phyloP scores from a whole-genome alignment of 2,797 vertebrate species.

The Bradypus variegatus region DNA sequence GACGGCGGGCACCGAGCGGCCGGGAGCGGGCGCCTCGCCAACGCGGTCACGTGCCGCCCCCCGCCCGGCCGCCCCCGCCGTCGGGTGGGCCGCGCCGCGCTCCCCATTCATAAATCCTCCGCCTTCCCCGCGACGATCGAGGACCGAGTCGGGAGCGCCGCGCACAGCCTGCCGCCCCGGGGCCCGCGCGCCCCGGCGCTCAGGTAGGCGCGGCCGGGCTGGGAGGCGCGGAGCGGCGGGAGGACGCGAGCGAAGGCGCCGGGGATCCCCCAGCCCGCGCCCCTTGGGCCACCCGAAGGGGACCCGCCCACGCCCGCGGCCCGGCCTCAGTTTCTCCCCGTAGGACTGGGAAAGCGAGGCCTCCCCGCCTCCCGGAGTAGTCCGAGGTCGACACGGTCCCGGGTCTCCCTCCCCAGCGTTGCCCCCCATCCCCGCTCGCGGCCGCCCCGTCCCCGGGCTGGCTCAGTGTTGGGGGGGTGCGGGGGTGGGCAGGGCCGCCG shows the following conservation, averaged over 20 bases:
- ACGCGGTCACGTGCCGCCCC: constrained; percentile 60
- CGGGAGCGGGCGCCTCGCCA: constrained; percentile 43
- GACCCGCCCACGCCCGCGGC: not conserved
- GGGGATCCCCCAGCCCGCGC: not conserved
- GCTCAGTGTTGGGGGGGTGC: not conserved
- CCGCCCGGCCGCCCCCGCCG: constrained; percentile 54
- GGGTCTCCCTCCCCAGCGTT: not conserved
- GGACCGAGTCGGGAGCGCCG: constrained; percentile 72
- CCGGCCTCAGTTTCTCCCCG: constrained; percentile 42
- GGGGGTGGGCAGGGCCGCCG: not conserved
- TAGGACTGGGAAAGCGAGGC: not conserved
- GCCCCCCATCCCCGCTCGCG: not conserved
- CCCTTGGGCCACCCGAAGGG: not conserved
- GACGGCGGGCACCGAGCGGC: constrained; percentile 4
- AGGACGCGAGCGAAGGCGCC: not conserved
- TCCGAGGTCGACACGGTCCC: no score
- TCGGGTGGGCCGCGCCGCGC: not conserved
- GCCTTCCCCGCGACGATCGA: constrained; percentile 71
- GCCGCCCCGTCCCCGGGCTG: not conserved
- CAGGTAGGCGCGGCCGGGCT: constrained; percentile 77
- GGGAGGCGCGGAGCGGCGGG: constrained; percentile 28
- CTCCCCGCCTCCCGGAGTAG: not conserved
- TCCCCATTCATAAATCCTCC: constrained; percentile 90
- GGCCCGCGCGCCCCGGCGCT: constrained; percentile 55
- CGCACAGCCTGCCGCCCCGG: constrained; percentile 50